Base-by-base conservation (phyloP, 2,797 vertebrate species). In the Notoglanidium macrostoma region DNA sequence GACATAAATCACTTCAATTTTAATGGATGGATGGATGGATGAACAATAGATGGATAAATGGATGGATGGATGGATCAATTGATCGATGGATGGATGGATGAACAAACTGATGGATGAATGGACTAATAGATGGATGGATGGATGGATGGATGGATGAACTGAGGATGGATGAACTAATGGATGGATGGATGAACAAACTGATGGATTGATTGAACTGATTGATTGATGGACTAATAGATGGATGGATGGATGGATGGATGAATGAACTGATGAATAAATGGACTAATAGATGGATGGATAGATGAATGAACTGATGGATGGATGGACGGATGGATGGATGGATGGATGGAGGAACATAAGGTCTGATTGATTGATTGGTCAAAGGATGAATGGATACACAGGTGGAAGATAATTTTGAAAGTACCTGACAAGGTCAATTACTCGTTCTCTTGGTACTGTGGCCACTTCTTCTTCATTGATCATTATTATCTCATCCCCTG, bases 381-480 rank as follows among this genome's bases (percentile, higher is more conserved):
- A 55, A 63, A 73, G 51, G n/a, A 55, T 65, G 26, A 29, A 23
- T 49, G n/a, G 29, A 51, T 85, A 76, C 2, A 76, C 3, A 29
- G 7, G 51, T 55, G 76, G 29, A 63, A 54, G n/a, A 29, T 54
- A 54, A 23, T 44, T 44, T 21, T 51, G 17, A 68, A 23, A 32
- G 10, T 96, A 99, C 98, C 98, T 99, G 96, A 99, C 98, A 91
- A 99, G 97, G 96, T 99, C 98, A 85, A 99, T 99, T 92, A 99
- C 98, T 94, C 97, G 95, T 92, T 99, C 98, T 93, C 98, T 97
- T 85, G 98, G 97, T 83, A 97, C 98, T 63, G 97, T 96, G 86
- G 97, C 97, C 92, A 99, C 98, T 26, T 97, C 95, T 92, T 99
- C 98, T 92, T 99, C 98, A 90, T 99, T 99, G 93, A 99, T 99